These are phyloP conservation scores for Elanoides forficatus DNA, from an alignment of 2,113 vertebrate genomes.

Conservation along the genomic window DNA sequence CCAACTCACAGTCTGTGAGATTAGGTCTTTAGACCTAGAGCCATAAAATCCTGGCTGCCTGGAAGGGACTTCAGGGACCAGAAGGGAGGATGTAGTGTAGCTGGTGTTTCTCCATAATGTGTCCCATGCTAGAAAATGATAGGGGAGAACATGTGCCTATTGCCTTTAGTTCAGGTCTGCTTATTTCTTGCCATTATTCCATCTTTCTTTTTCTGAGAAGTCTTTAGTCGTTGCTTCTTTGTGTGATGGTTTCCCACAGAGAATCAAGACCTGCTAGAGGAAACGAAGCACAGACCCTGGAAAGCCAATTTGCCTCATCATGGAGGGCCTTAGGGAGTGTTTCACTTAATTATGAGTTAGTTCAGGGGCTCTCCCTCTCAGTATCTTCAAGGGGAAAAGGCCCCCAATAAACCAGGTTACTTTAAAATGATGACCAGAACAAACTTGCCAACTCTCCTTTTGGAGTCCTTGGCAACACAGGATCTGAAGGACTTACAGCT, in stretches of 20 bases:
- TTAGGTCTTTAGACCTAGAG: not conserved
- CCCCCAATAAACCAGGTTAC: not conserved
- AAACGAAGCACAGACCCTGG: not conserved
- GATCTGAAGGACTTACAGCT: not conserved
- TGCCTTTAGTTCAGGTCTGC: not conserved
- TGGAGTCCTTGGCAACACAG: not conserved
- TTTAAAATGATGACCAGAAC: not conserved
- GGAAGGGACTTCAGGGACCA: not conserved
- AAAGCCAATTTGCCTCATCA: not conserved
- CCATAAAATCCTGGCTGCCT: not conserved
- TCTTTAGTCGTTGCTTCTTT: not conserved
- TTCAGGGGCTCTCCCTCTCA: not conserved
- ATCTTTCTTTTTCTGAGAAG: not conserved
- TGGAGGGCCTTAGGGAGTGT: not conserved
- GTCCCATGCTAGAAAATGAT: not conserved
- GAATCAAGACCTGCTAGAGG: not conserved
- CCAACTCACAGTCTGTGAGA: not conserved
- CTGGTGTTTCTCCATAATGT: not conserved
- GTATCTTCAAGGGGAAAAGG: not conserved
- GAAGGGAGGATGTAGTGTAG: not conserved
- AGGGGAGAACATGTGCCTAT: not conserved
- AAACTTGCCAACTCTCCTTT: not conserved
- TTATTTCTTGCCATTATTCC: not conserved
- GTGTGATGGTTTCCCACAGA: not conserved
- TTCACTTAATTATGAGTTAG: not conserved